Evolutionary conservation across 1,140 invertebrate genomes (phyloP).

Genomic region (Hydropsyche tenuis): DNA sequence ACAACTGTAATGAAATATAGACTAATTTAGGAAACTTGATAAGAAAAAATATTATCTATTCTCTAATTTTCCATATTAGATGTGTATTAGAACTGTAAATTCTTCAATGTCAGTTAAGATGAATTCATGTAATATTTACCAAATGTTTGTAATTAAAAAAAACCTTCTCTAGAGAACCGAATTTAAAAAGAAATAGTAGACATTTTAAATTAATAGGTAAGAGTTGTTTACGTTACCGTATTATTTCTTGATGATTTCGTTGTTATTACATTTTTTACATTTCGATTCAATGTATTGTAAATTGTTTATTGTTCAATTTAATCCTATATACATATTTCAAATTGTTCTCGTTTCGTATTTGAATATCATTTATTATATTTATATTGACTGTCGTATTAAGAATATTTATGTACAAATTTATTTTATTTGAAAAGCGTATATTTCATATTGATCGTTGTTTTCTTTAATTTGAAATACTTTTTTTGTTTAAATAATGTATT

Average conservation of each 20-base stretch:
- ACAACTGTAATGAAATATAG: conserved; percentile 30
- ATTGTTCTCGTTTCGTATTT: conserved; percentile 29
- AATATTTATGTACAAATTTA: conserved; percentile 42
- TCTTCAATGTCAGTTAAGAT: conserved; percentile 45
- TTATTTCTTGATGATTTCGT: conserved; percentile 29
- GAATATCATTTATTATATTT: conserved; percentile 30
- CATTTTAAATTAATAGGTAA: conserved; percentile 34
- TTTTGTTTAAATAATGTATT: conserved; percentile 43
- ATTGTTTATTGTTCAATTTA: conserved; percentile 23
- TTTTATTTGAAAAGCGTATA: conserved; percentile 32
- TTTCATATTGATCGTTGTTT: conserved; percentile 45
- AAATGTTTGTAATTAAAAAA: conserved; percentile 48
- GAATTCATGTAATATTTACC: conserved; percentile 41
- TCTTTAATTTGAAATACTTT: conserved; percentile 35
- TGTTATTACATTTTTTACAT: conserved; percentile 24
- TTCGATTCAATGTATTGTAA: conserved; percentile 28
- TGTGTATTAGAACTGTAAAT: conserved; percentile 49
- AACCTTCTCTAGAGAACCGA: conserved; percentile 57
- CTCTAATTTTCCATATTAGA: conserved; percentile 46
- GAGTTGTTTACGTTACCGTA: conserved; percentile 34
- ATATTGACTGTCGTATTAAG: conserved; percentile 29
- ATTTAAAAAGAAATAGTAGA: conserved; percentile 53
- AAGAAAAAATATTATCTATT: conserved; percentile 35
- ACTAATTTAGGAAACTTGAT: conserved; percentile 21
- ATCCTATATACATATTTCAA: conserved; percentile 1